phyloP scores from a whole-genome alignment of 2,797 vertebrate genomes.

The Parauchenoglanis punctatus region DNA sequence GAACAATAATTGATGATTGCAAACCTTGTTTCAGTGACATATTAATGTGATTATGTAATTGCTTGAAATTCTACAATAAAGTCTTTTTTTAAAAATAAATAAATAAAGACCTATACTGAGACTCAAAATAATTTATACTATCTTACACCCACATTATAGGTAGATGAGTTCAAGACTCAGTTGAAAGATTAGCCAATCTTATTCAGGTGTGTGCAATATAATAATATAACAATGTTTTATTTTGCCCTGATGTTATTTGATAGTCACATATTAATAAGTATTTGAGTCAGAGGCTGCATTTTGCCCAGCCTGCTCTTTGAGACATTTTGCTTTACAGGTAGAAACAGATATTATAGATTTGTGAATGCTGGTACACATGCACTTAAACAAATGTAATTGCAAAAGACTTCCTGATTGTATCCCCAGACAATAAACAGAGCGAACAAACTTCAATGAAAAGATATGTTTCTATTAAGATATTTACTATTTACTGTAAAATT shows the following conservation, averaged over 20 bases:
- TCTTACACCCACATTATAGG: neutral
- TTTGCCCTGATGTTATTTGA: neutral
- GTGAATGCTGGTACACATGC: neutral
- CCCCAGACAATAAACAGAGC: neutral
- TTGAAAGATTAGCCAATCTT: neutral
- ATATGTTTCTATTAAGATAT: no score
- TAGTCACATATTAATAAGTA: neutral
- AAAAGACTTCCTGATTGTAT: neutral
- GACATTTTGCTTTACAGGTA: neutral
- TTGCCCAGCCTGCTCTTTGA: neutral
- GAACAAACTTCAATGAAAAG: no score
- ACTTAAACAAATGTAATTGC: neutral
- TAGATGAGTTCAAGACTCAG: neutral
- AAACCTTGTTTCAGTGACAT: no score
- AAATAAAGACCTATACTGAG: neutral
- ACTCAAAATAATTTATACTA: neutral
- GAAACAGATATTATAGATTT: neutral
- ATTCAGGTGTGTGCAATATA: neutral
- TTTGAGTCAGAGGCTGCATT: neutral
- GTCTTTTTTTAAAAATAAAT: no score
- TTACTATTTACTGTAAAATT: neutral
- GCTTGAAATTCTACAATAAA: no score
- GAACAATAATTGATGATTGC: no score
- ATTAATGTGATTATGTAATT: no score
- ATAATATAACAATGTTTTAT: neutral